Percentiles rank a stretch among this genome's conserved stretches.
Evolutionary conservation across 2,113 vertebrate species (phyloP).

Genomic region (Mugil cephalus): DNA sequence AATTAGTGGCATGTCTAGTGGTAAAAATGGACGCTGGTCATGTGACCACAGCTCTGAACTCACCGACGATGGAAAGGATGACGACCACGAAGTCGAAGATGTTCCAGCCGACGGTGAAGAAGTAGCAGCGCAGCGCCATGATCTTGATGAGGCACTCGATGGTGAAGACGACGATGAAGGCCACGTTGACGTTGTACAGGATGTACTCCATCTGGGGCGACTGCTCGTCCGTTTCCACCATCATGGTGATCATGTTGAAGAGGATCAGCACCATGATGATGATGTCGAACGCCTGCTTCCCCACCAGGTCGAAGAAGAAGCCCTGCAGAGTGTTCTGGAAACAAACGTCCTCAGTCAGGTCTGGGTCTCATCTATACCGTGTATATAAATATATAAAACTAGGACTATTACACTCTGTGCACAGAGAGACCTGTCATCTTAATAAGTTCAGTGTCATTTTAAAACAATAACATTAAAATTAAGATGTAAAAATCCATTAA

Average conservation of each 20-base stretch:
- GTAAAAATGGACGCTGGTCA: too few species aligned
- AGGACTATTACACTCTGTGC: too few species aligned
- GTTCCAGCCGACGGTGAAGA: conserved; percentile 98
- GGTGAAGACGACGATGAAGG: conserved; percentile 95
- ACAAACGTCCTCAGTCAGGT: too few species aligned
- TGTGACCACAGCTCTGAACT: conserved; percentile 52
- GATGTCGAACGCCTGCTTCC: conserved; percentile 96
- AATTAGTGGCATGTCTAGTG: too few species aligned
- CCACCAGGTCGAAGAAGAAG: conserved; percentile 94
- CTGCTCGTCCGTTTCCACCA: conserved; percentile 99
- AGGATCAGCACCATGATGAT: conserved; percentile 98
- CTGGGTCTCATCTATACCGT: too few species aligned
- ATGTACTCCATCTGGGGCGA: conserved; percentile 88
- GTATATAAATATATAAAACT: too few species aligned
- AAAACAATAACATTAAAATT: too few species aligned
- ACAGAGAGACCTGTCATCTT: too few species aligned
- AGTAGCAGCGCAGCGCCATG: conserved; percentile 92
- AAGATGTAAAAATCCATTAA: too few species aligned
- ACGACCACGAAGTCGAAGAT: conserved; percentile 99
- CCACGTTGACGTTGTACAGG: conserved; percentile 94
- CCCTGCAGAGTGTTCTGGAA: conserved; percentile 92
- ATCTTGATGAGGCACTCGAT: conserved; percentile 93
- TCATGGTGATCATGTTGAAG: conserved; percentile 99
- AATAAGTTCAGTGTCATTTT: too few species aligned
- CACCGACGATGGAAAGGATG: conserved; percentile 97